Percentiles rank a stretch among this genome's conserved stretches.
Conservation (phyloP, 1,140 invertebrate species). For the Leptinotarsa undecemlineata region DNA sequence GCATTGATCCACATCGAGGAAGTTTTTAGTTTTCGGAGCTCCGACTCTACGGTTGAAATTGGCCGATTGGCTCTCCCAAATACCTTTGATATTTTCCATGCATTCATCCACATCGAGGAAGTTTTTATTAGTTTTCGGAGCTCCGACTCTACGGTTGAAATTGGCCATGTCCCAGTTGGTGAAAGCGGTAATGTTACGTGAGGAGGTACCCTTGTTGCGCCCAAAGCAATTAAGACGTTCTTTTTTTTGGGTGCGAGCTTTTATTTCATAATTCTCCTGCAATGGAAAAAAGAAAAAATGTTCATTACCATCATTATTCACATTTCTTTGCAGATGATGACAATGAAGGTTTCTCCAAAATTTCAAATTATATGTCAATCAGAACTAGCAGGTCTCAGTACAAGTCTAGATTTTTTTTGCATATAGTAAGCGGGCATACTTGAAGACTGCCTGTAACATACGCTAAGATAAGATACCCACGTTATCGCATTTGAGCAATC, state of each 20-base stretch:
- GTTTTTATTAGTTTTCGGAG: neutral
- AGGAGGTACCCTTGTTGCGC: slow-evolving; percentile 12
- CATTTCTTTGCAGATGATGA: too few relatives aligned
- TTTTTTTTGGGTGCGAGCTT: slow-evolving; percentile 24
- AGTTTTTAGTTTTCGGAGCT: neutral
- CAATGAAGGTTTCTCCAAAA: too few relatives aligned
- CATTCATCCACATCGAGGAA: neutral
- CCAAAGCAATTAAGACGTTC: slow-evolving; percentile 10
- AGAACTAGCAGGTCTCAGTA: too few relatives aligned
- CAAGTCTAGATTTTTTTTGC: too few relatives aligned
- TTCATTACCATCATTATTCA: too few relatives aligned
- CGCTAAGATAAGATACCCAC: too few relatives aligned
- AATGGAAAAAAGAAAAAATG: neutral
- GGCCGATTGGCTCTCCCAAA: too few relatives aligned
- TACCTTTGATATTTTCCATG: neutral
- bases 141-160: slow-evolving; percentile 12
- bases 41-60: slow-evolving; percentile 11
- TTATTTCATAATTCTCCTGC: slow-evolving; percentile 22
- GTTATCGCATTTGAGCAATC: too few relatives aligned
- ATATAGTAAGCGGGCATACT: too few relatives aligned
- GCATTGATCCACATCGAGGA: neutral
- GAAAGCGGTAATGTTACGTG: neutral
- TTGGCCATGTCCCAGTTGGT: neutral
- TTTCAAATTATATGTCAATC: too few relatives aligned
- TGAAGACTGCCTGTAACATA: too few relatives aligned